Evolutionary conservation across 2,113 vertebrate genomes (phyloP).

Genomic region (Eretmochelys imbricata): DNA sequence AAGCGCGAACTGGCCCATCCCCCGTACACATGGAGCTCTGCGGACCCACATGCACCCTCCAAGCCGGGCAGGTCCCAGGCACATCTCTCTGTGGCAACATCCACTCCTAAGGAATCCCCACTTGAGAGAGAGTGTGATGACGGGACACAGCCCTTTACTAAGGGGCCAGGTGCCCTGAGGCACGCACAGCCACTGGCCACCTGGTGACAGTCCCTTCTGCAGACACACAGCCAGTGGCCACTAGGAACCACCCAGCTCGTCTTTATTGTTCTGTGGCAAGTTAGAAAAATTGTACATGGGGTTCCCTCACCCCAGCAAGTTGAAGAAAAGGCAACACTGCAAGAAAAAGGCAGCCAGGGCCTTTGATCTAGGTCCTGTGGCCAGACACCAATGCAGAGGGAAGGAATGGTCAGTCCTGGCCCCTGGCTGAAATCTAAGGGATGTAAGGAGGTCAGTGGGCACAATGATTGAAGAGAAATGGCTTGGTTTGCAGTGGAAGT

Average conservation of each 20-base stretch:
- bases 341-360: not conserved
- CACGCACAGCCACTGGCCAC: not conserved
- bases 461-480: not conserved
- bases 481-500: accelerated
- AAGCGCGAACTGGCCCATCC: not conserved
- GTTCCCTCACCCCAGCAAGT: not conserved
- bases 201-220: not conserved
- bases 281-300: accelerated
- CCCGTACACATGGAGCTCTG: not conserved
- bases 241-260: not conserved
- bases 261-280: accelerated
- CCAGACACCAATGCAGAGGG: accelerated
- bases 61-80: not conserved
- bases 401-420: accelerated
- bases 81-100: accelerated
- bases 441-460: accelerated
- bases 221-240: not conserved
- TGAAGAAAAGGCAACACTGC: accelerated
- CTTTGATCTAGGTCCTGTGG: not conserved
- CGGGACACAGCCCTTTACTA: not conserved
- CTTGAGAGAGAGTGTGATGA: not conserved
- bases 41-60: accelerated
- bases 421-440: accelerated
- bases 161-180: too few species aligned
- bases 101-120: not conserved